Percentiles rank a stretch among this genome's conserved stretches.
Evolutionary conservation across 1,140 invertebrate genomes (phyloP).

Genomic region (Periplaneta americana): DNA sequence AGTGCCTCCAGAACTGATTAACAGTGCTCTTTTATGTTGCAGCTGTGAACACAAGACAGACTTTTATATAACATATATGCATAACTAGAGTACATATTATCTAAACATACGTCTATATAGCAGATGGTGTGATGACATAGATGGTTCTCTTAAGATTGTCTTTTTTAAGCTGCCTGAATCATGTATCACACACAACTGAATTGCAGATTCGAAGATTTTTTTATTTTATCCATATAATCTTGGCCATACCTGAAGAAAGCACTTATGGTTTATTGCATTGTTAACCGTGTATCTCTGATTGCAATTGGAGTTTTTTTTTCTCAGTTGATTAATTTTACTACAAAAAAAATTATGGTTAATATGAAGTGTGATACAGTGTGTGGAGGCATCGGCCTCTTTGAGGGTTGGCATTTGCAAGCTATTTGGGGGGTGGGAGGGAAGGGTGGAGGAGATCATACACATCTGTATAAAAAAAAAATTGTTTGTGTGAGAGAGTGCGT

Average conservation of each 20-base stretch:
- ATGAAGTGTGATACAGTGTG: not conserved
- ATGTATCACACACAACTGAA: not conserved
- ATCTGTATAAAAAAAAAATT: slow-evolving; percentile 1
- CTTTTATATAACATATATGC: slow-evolving; percentile 14
- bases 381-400: not conserved
- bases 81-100: slow-evolving; percentile 10
- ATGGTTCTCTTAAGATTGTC: not conserved
- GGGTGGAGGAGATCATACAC: slow-evolving; percentile 2
- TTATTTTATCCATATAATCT: not conserved
- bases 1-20: slow-evolving; percentile 14
- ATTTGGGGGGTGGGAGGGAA: not conserved
- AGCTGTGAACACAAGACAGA: slow-evolving; percentile 14
- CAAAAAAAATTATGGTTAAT: not conserved
- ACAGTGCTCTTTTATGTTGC: slow-evolving; percentile 18
- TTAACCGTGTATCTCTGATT: not conserved
- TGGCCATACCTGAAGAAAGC: not conserved
- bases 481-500: not conserved
- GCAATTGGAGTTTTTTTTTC: not conserved
- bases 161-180: too few relatives aligned
- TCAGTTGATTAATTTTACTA: slow-evolving; percentile 7
- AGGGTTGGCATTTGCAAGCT: slow-evolving; percentile 4
- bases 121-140: not conserved
- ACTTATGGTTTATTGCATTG: not conserved
- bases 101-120: slow-evolving; percentile 6
- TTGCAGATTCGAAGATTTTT: not conserved